Evolutionary conservation across 2,113 vertebrate species (phyloP).

Genomic region (Atrichornis clamosus): DNA sequence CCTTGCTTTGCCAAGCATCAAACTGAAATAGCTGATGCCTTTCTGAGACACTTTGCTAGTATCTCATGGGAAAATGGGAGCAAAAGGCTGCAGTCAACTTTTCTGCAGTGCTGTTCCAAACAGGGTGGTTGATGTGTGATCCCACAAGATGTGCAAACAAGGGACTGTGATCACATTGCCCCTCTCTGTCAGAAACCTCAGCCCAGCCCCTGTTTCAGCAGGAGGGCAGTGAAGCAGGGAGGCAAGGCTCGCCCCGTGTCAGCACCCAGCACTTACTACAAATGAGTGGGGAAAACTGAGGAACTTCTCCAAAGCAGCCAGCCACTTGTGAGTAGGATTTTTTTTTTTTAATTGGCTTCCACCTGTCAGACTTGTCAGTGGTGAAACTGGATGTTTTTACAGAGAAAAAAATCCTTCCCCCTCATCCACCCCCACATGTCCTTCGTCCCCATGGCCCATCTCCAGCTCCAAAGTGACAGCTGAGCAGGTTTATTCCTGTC

Average conservation of each 20-base stretch:
- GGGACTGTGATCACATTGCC: not conserved
- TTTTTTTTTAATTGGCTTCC: slow-evolving; percentile 4
- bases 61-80: not conserved
- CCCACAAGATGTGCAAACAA: not conserved
- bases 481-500: slow-evolving; percentile 56
- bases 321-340: not conserved
- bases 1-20: not conserved
- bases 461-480: slow-evolving; percentile 18
- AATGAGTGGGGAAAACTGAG: not conserved
- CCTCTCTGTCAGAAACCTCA: not conserved
- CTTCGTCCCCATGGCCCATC: slow-evolving; percentile 6
- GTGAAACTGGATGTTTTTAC: slow-evolving; percentile 30
- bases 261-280: not conserved
- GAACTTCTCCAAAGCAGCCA: not conserved
- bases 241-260: not conserved
- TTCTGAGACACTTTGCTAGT: not conserved
- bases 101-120: not conserved
- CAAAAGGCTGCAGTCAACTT: not conserved
- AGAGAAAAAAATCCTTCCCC: not conserved
- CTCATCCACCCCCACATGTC: not conserved
- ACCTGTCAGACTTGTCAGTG: slow-evolving; percentile 52
- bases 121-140: not conserved
- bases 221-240: not conserved
- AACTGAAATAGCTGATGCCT: not conserved
- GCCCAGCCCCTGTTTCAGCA: not conserved